Conservation (phyloP, 2,888 invertebrate genomes). For the Ophion ventricosus region DNA sequence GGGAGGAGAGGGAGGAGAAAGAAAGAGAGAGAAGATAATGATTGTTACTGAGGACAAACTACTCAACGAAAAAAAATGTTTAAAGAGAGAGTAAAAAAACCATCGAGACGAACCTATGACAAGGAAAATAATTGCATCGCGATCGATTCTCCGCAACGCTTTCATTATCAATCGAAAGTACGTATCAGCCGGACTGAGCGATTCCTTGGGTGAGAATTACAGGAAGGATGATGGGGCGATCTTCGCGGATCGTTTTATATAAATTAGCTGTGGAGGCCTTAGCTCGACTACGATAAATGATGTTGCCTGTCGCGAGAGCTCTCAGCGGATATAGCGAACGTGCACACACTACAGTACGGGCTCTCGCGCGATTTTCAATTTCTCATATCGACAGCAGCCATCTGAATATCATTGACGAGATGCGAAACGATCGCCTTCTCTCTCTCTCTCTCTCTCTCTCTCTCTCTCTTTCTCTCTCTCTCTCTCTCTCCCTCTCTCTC, state of each 20-base stretch:
- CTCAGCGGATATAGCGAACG: slow-evolving; percentile 7
- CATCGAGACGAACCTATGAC: neutral
- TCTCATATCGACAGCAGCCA: slow-evolving; percentile 70
- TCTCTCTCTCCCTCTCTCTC: neutral
- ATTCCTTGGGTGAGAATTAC: slow-evolving; percentile 52
- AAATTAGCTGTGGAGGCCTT: slow-evolving; percentile 34
- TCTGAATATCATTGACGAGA: slow-evolving; percentile 68
- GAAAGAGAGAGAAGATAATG: neutral
- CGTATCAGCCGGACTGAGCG: slow-evolving; percentile 18
- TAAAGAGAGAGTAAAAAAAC: neutral
- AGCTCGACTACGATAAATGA: slow-evolving; percentile 43
- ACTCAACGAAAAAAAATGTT: neutral
- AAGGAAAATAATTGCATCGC: neutral
- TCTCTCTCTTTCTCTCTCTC: neutral
- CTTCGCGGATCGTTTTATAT: slow-evolving; percentile 42
- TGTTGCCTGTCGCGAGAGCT: slow-evolving; percentile 32
- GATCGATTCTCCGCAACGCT: neutral
- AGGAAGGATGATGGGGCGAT: slow-evolving; percentile 53
- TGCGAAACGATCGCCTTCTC: slow-evolving; percentile 60
- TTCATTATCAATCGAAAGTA: slow-evolving; percentile 7
- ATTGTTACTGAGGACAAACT: neutral
- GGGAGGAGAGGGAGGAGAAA: neutral
- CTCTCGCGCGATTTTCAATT: slow-evolving; percentile 66
- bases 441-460: slow-evolving; percentile 36
- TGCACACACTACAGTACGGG: slow-evolving; percentile 35